phyloP scores from a whole-genome alignment of 2,888 invertebrate genomes.

The Baccha elongata region DNA sequence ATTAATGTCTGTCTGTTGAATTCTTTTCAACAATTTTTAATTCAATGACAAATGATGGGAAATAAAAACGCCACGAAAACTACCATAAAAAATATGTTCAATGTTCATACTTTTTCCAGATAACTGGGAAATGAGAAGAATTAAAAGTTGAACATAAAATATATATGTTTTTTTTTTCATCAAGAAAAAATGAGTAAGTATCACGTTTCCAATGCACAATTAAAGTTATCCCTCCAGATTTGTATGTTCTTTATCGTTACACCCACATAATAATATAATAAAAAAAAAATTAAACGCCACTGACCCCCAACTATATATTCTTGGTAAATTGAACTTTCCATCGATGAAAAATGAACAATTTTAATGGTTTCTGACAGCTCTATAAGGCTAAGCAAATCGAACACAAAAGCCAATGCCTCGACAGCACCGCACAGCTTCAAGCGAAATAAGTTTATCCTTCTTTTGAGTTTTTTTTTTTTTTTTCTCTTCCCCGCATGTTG shows the following conservation, averaged over 20 bases:
- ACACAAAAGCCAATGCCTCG: slow-evolving; percentile 55
- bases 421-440: not conserved
- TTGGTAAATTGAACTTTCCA: slow-evolving; percentile 65
- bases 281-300: slow-evolving; percentile 5
- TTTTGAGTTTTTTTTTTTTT: not conserved
- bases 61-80: slow-evolving; percentile 27
- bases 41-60: slow-evolving; percentile 30
- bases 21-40: not conserved
- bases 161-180: too few relatives aligned
- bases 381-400: slow-evolving; percentile 69
- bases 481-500: not conserved
- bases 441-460: slow-evolving; percentile 43
- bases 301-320: slow-evolving; percentile 12
- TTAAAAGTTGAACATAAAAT: not conserved
- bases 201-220: slow-evolving; percentile 42
- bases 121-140: too few relatives aligned
- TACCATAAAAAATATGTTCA: not conserved
- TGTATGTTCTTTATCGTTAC: slow-evolving; percentile 9
- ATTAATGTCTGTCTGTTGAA: slow-evolving; percentile 23
- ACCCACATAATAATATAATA: not conserved
- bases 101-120: too few relatives aligned
- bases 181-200: slow-evolving; percentile 7
- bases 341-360: slow-evolving; percentile 70
- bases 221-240: slow-evolving; percentile 37
- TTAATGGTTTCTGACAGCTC: slow-evolving; percentile 70